Percentiles rank a stretch among this genome's conserved stretches.
Evolutionary conservation across 2,797 vertebrate genomes (phyloP).

Genomic region (Phalanger gymnotis): DNA sequence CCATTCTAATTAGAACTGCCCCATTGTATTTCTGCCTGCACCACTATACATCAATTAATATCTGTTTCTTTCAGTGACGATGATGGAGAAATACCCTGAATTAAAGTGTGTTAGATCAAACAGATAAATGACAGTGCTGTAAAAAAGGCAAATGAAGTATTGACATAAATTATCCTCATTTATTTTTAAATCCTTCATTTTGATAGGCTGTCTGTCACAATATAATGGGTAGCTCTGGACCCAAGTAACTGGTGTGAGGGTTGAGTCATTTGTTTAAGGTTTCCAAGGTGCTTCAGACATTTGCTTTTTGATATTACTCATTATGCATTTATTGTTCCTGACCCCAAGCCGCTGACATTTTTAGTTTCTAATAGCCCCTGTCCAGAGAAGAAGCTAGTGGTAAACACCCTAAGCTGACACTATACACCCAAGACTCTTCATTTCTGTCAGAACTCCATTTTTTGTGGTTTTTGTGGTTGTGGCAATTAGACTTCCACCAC

Average conservation of each 20-base stretch:
- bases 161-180: slow-evolving; percentile 68
- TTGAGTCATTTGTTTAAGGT: neutral
- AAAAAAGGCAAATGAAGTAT: slow-evolving; percentile 68
- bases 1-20: slow-evolving; percentile 56
- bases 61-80: slow-evolving; percentile 47
- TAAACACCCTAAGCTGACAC: slow-evolving; percentile 61
- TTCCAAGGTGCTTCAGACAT: slow-evolving; percentile 39
- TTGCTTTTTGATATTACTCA: neutral
- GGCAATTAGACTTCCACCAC: slow-evolving; percentile 57
- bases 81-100: slow-evolving; percentile 63
- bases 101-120: slow-evolving; percentile 61
- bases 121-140: slow-evolving; percentile 50
- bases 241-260: neutral
- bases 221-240: slow-evolving; percentile 32
- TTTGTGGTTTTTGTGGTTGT: slow-evolving; percentile 65
- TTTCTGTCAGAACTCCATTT: slow-evolving; percentile 51
- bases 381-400: slow-evolving; percentile 34
- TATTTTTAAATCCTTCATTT: slow-evolving; percentile 66
- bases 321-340: slow-evolving; percentile 32
- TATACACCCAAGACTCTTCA: slow-evolving; percentile 49
- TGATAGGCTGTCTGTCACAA: slow-evolving; percentile 56
- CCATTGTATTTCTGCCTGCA: slow-evolving; percentile 56
- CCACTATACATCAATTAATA: slow-evolving; percentile 3
- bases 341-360: slow-evolving; percentile 52
- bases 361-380: slow-evolving; percentile 6